Percentiles rank a stretch among this genome's conserved stretches.
Evolutionary conservation across 2,113 vertebrate genomes (phyloP).

Genomic region (Nibea coibor): DNA sequence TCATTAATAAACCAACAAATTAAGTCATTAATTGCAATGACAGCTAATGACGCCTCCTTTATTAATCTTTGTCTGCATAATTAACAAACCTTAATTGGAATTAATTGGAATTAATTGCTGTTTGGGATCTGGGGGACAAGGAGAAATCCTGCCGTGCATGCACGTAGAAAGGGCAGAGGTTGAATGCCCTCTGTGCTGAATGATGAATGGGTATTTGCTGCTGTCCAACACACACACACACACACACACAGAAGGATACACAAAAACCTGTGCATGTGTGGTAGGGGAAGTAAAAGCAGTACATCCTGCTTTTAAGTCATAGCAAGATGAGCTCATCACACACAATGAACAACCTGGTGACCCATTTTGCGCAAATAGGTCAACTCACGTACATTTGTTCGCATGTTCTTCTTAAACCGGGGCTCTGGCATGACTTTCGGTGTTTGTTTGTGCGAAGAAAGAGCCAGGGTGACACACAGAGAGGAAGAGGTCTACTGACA

Average conservation of each 20-base stretch:
- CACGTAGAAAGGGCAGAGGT: neutral
- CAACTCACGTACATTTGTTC: slow-evolving; percentile 7
- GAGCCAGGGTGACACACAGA: neutral
- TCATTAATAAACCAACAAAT: slow-evolving; percentile 70
- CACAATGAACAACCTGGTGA: slow-evolving; percentile 53
- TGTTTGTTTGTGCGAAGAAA: neutral
- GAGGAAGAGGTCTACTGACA: slow-evolving; percentile 15
- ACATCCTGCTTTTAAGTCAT: slow-evolving; percentile 25
- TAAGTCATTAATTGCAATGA: slow-evolving; percentile 66
- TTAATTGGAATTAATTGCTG: slow-evolving; percentile 56
- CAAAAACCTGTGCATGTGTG: slow-evolving; percentile 1
- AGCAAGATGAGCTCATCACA: slow-evolving; percentile 60
- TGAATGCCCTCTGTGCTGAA: slow-evolving; percentile 3
- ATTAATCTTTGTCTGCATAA: slow-evolving; percentile 66
- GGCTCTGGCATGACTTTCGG: slow-evolving; percentile 7
- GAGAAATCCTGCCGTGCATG: neutral
- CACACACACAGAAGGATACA: slow-evolving; percentile 7
- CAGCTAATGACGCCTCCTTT: slow-evolving; percentile 57
- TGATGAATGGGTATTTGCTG: slow-evolving; percentile 44
- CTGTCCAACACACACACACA: slow-evolving; percentile 9
- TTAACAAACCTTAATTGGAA: slow-evolving; percentile 58
- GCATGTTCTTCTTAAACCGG: neutral
- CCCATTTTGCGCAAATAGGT: slow-evolving; percentile 57
- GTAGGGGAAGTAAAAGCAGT: neutral
- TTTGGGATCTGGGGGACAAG: slow-evolving; percentile 37